phyloP scores from a whole-genome alignment of 2,113 vertebrate genomes.

The Madoqua kirkii region DNA sequence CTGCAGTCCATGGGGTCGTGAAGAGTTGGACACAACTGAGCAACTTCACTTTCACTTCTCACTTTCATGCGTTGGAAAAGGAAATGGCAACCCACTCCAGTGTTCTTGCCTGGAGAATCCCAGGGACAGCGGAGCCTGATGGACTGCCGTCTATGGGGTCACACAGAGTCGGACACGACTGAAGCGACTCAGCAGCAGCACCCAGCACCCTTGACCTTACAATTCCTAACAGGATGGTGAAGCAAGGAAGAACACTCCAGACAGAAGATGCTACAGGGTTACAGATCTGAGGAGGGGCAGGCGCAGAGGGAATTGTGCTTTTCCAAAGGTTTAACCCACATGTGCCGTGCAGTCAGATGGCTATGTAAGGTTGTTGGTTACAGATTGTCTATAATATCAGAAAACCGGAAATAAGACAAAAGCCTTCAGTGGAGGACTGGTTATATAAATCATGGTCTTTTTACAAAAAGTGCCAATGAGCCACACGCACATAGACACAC shows the following conservation, averaged over 20 bases:
- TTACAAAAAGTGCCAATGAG: not conserved
- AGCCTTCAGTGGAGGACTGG: not conserved
- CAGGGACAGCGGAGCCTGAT: too few species aligned
- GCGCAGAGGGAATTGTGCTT: not conserved
- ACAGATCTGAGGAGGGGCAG: not conserved
- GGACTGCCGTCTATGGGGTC: too few species aligned
- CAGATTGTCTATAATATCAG: not conserved
- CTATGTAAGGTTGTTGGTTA: not conserved
- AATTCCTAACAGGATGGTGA: not conserved
- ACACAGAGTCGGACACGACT: too few species aligned
- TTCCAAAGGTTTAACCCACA: not conserved
- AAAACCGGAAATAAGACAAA: not conserved
- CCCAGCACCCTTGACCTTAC: not conserved
- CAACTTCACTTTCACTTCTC: too few species aligned
- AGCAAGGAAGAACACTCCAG: not conserved
- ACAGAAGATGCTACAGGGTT: not conserved
- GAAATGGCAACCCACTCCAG: too few species aligned
- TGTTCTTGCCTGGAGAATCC: too few species aligned
- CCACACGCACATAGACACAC: not conserved
- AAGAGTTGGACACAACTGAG: too few species aligned
- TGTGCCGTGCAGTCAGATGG: not conserved
- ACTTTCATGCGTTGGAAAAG: too few species aligned
- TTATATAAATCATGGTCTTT: slow-evolving; percentile 8
- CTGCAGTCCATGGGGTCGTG: too few species aligned
- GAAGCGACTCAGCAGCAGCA: too few species aligned